Evolutionary conservation across 1,140 invertebrate genomes (phyloP).

Genomic region (Ericerus pela): DNA sequence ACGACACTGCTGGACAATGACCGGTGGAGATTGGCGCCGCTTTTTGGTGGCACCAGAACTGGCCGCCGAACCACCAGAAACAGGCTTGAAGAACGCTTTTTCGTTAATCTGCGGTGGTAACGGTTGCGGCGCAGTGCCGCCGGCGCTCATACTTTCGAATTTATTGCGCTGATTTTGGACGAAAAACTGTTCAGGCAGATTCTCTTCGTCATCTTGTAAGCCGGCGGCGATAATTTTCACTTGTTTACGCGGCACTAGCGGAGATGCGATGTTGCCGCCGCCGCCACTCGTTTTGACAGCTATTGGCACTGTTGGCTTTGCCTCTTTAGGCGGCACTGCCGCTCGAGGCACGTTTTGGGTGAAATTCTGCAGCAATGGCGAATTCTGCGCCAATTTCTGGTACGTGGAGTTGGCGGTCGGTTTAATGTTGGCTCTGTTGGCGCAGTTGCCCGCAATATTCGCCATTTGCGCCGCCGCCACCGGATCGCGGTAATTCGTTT

Average conservation of each 20-base stretch:
- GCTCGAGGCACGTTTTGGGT: neutral
- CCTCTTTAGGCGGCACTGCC: neutral
- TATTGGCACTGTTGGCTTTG: neutral
- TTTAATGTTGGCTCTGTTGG: neutral
- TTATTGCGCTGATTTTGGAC: neutral
- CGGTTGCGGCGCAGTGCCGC: neutral
- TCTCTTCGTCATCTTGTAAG: neutral
- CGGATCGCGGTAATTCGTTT: slow-evolving; percentile 18
- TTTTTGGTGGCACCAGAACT: neutral
- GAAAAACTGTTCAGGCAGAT: neutral
- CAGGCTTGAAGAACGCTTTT: slow-evolving; percentile 3
- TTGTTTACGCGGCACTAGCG: neutral
- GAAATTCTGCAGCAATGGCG: neutral
- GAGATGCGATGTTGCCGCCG: neutral
- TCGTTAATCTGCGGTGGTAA: neutral
- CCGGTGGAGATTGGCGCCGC: neutral
- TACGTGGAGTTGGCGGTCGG: neutral
- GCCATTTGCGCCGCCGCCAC: no score
- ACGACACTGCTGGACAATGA: slow-evolving; percentile 9
- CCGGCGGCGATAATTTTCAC: neutral
- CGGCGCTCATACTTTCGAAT: neutral
- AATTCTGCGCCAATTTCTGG: neutral
- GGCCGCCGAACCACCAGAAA: neutral
- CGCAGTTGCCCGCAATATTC: no score
- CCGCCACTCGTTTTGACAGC: no score